Percentiles rank a stretch among this genome's conserved stretches.
Evolutionary conservation across 2,888 invertebrate species (phyloP).

Genomic region (Priapulus caudatus): DNA sequence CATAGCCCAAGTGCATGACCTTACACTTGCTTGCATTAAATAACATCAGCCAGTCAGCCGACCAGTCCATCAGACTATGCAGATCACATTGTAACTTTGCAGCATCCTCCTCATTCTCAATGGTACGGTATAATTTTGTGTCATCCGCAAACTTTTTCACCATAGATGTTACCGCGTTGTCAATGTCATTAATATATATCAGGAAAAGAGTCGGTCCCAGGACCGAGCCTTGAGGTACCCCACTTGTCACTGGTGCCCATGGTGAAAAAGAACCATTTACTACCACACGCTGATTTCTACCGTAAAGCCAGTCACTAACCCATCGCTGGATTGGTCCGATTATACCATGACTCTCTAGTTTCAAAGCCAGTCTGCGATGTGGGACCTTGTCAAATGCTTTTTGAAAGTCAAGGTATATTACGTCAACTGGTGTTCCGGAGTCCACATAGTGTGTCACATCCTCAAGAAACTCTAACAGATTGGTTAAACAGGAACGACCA

Average conservation of each 20-base stretch:
- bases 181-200: conserved; percentile 3
- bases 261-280: background rate
- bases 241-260: background rate
- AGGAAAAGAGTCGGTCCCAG: background rate
- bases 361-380: background rate
- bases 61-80: background rate
- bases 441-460: background rate
- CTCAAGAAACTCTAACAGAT: background rate
- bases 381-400: conserved; percentile 3
- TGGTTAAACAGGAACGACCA: background rate
- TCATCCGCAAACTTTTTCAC: background rate
- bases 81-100: background rate
- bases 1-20: background rate
- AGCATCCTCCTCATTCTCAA: background rate
- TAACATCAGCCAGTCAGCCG: background rate
- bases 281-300: background rate
- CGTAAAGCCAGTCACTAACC: background rate
- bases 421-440: background rate
- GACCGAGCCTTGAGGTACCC: background rate
- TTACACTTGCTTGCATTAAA: background rate
- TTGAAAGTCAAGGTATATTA: background rate
- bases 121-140: background rate
- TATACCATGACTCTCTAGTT: background rate
- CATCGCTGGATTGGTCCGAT: background rate
- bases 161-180: background rate